phyloP scores from a whole-genome alignment of 2,888 invertebrate genomes.

The Drosophila gaucha region DNA sequence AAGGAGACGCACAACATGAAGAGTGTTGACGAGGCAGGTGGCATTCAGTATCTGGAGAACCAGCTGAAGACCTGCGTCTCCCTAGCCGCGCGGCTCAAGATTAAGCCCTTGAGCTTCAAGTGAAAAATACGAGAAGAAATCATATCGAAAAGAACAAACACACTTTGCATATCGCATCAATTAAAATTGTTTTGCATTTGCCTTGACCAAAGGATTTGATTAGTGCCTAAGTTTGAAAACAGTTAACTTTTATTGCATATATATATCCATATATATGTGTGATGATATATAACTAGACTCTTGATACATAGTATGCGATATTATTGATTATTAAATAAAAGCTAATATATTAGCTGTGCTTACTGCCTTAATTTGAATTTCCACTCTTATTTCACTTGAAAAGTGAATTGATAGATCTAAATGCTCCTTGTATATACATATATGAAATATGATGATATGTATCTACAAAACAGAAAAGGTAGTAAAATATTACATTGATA shows the following conservation, averaged over 20 bases:
- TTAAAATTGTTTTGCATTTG: constrained; percentile 58
- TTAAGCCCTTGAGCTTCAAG: constrained; percentile 84
- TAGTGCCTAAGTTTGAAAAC: constrained; percentile 49
- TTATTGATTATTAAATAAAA: background rate
- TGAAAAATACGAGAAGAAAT: background rate
- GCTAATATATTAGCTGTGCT: constrained; percentile 17
- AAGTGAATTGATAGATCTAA: too few species aligned
- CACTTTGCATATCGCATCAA: constrained; percentile 20
- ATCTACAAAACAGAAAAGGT: too few species aligned
- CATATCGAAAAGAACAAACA: background rate
- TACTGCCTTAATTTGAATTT: constrained; percentile 1
- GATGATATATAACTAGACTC: background rate
- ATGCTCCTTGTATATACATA: too few species aligned
- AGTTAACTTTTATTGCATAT: constrained; percentile 19
- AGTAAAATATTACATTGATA: too few species aligned
- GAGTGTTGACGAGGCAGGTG: constrained; percentile 89
- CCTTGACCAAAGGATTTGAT: constrained; percentile 58
- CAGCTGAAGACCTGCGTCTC: constrained; percentile 89
- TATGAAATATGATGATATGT: too few species aligned
- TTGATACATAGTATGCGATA: background rate
- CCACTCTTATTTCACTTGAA: background rate
- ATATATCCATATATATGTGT: background rate
- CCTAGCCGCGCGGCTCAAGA: constrained; percentile 87
- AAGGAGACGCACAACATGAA: constrained; percentile 90
- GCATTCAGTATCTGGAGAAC: constrained; percentile 91